Percentiles rank a stretch among this genome's conserved stretches.
Conservation (phyloP, 2,113 vertebrate species). For the Hippocampus barbouri region DNA sequence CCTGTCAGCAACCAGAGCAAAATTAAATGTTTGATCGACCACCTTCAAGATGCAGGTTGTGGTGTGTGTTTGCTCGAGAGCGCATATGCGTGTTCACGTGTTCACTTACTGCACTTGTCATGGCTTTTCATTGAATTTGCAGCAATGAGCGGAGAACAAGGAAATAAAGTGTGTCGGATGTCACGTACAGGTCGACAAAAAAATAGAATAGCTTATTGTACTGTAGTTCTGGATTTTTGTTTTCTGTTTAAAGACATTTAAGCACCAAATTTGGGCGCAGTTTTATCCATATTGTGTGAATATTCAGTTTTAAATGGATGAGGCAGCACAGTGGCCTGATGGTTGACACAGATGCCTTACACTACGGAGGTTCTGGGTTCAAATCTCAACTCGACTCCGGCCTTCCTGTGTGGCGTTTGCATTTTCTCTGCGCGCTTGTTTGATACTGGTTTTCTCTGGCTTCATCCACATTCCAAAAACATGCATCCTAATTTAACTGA, state of each 20-base stretch:
- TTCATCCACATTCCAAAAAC: too few relatives aligned
- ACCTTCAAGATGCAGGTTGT: constrained; percentile 48
- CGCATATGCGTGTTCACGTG: neutral
- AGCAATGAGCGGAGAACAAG: neutral
- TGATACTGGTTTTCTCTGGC: too few relatives aligned
- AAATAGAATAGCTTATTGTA: too few relatives aligned
- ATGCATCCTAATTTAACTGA: too few relatives aligned
- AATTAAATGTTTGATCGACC: constrained; percentile 71
- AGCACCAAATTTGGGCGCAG: too few relatives aligned
- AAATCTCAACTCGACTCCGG: too few relatives aligned
- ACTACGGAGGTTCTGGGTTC: too few relatives aligned
- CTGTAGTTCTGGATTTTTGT: neutral
- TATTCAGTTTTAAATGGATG: neutral
- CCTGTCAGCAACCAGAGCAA: constrained; percentile 63
- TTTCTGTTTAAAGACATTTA: neutral
- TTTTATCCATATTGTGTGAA: neutral
- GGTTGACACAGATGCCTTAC: too few relatives aligned
- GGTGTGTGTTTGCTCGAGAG: constrained; percentile 12
- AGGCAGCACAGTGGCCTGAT: too few relatives aligned
- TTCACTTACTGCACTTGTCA: neutral
- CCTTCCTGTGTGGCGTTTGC: too few relatives aligned
- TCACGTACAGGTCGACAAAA: neutral
- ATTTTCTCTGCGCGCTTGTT: too few relatives aligned
- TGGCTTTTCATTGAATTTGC: neutral
- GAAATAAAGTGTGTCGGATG: neutral